Percentiles rank a stretch among this genome's conserved stretches.
phyloP scores from a whole-genome alignment of 1,140 invertebrate genomes.

The Parapsyche elsis region DNA sequence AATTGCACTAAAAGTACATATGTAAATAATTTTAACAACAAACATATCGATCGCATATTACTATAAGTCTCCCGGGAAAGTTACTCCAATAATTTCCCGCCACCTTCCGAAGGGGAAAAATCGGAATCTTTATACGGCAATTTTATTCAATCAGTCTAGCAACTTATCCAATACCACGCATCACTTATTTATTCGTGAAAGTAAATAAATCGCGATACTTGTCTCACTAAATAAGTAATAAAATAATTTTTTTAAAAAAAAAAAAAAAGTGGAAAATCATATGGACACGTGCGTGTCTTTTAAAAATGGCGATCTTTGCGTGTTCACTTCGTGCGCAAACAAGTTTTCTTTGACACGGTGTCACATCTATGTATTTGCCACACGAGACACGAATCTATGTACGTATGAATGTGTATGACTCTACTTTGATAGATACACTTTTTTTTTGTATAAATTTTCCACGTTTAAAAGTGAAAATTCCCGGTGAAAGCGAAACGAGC shows the following conservation, averaged over 20 bases:
- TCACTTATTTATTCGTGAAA: too few relatives aligned
- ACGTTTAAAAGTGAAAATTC: conserved; percentile 25
- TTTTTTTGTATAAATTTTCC: conserved; percentile 6
- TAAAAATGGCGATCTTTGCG: background rate
- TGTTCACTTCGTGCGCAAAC: background rate
- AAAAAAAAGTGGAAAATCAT: background rate
- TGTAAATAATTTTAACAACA: too few relatives aligned
- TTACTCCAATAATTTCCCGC: too few relatives aligned
- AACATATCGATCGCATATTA: too few relatives aligned
- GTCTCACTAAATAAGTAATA: background rate
- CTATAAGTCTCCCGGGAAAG: too few relatives aligned
- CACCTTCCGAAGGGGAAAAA: too few relatives aligned
- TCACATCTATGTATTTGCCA: background rate
- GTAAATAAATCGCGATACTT: background rate
- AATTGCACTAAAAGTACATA: too few relatives aligned
- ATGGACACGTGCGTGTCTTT: background rate
- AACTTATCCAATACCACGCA: too few relatives aligned
- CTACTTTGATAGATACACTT: background rate
- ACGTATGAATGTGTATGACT: background rate
- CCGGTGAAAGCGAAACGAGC: conserved; percentile 15
- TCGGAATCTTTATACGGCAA: too few relatives aligned
- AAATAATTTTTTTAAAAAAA: too few relatives aligned
- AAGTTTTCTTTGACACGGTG: background rate
- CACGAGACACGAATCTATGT: background rate
- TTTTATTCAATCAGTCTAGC: too few relatives aligned